Evolutionary conservation across 2,113 vertebrate genomes (phyloP).

Genomic region (Tor tambroides): DNA sequence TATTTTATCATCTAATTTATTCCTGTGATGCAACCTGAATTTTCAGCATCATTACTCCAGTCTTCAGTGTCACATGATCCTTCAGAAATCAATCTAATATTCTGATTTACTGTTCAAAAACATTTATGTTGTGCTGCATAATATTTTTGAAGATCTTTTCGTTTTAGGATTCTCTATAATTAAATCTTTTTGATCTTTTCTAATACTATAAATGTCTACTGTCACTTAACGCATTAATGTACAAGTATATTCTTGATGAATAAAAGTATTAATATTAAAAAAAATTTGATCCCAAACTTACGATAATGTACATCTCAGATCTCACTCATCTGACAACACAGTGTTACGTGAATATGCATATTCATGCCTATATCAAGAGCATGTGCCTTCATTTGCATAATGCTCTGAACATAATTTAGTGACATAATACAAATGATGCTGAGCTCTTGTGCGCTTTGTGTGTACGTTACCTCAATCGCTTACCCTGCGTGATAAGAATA

Average conservation of each 20-base stretch:
- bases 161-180: too few species aligned
- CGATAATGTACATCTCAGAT: background rate
- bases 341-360: conserved; percentile 29
- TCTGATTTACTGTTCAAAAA: background rate
- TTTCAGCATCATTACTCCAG: background rate
- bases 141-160: too few species aligned
- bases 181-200: background rate
- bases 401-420: conserved; percentile 39
- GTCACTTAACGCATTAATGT: too few species aligned
- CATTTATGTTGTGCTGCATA: background rate
- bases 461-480: conserved; percentile 3
- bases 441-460: background rate
- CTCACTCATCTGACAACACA: conserved; percentile 7
- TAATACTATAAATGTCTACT: background rate
- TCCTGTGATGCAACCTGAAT: background rate
- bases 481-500: background rate
- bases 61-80: background rate
- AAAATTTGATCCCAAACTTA: background rate
- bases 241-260: too few species aligned
- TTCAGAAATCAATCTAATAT: background rate
- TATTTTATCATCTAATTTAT: too few species aligned
- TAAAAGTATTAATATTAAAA: background rate
- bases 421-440: conserved; percentile 23
- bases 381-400: conserved; percentile 29
- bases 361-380: conserved; percentile 27